phyloP scores from a whole-genome alignment of 2,888 invertebrate species.

The Alentia gelatinosa region DNA sequence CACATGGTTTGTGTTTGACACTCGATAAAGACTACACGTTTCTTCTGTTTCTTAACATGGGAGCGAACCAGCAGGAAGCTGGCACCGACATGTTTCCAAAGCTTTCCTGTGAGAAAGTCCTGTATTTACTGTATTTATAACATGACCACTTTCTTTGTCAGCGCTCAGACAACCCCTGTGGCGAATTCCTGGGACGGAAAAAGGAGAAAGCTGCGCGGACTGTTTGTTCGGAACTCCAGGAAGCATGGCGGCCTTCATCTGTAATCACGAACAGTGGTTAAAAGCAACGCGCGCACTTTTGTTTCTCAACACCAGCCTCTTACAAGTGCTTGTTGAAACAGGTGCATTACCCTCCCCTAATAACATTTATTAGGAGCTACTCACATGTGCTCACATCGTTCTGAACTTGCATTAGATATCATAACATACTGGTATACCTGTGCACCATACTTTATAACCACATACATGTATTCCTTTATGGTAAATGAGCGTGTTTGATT shows the following conservation, averaged over 20 bases:
- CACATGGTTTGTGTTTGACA: slow-evolving; percentile 31
- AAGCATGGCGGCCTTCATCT: slow-evolving; percentile 1
- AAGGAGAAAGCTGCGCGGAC: not conserved
- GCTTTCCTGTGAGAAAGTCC: not conserved
- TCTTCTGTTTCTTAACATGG: slow-evolving; percentile 17
- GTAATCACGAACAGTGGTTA: not conserved
- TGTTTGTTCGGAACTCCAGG: not conserved
- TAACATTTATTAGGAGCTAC: too few relatives aligned
- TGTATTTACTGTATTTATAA: slow-evolving; percentile 15
- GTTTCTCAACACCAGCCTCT: not conserved
- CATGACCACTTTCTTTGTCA: slow-evolving; percentile 10
- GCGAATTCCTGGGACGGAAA: not conserved
- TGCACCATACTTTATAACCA: too few relatives aligned
- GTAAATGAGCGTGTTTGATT: too few relatives aligned
- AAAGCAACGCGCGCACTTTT: not conserved
- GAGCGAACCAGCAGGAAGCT: not conserved
- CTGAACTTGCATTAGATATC: not conserved
- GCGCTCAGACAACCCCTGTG: not conserved
- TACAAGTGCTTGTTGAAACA: not conserved
- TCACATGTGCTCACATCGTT: not conserved
- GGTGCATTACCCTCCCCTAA: too few relatives aligned
- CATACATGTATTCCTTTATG: too few relatives aligned
- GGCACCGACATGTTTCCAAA: not conserved
- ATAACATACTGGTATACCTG: not conserved
- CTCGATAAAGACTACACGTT: slow-evolving; percentile 22